Evolutionary conservation across 2,113 vertebrate genomes (phyloP).

Genomic region (western clawed frog (Xenopus tropicalis)): DNA sequence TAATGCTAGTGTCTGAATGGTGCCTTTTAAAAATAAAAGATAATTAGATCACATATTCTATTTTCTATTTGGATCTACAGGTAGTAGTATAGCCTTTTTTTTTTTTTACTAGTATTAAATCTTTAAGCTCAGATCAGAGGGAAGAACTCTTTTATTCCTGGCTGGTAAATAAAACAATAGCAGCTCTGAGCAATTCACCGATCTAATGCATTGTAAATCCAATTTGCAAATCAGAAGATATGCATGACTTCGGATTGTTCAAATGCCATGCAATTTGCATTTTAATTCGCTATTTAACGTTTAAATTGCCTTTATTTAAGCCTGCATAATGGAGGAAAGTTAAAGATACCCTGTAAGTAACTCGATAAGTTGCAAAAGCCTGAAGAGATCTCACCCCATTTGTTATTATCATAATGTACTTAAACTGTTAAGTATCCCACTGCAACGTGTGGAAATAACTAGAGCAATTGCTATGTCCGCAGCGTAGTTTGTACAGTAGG

Average conservation of each 20-base stretch:
- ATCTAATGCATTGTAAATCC: conserved; percentile 86
- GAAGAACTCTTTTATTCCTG: conserved; percentile 52
- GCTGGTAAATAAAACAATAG: conserved; percentile 56
- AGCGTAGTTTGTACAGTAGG: conserved; percentile 8
- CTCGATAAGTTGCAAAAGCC: conserved; percentile 47
- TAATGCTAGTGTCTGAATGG: too few species aligned
- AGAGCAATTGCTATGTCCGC: not conserved
- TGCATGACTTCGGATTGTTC: conserved; percentile 80
- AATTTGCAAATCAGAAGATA: conserved; percentile 91
- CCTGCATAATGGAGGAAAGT: conserved; percentile 58
- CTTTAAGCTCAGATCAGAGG: conserved; percentile 13
- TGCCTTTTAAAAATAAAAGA: too few species aligned
- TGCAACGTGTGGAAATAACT: conserved; percentile 10
- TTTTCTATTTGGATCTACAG: too few species aligned
- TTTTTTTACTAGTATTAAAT: not conserved
- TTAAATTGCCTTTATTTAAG: conserved; percentile 73
- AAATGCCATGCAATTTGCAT: conserved; percentile 83
- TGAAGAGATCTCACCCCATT: conserved; percentile 17
- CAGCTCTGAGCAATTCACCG: conserved; percentile 66
- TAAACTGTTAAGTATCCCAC: not conserved
- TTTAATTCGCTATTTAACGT: conserved; percentile 81
- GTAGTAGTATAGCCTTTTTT: too few species aligned
- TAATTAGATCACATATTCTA: too few species aligned
- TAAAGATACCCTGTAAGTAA: conserved; percentile 51
- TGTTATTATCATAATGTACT: conserved; percentile 32